phyloP scores from a whole-genome alignment of 2,797 vertebrate species.

The Anableps anableps region DNA sequence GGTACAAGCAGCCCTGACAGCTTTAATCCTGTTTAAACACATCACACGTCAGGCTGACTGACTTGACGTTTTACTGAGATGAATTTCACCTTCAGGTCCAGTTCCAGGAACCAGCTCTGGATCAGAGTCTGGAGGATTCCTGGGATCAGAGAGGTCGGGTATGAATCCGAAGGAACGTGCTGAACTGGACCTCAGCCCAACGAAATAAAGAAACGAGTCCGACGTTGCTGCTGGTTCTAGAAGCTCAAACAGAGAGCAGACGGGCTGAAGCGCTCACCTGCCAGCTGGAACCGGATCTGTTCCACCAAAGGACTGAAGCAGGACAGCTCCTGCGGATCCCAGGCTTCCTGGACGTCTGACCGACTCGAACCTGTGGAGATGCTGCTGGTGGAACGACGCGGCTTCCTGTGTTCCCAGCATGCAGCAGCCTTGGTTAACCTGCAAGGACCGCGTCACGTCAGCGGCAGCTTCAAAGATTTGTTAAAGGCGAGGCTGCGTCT shows the following conservation, averaged over 20 bases:
- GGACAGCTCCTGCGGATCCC: too few species aligned
- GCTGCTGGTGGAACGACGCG: not conserved
- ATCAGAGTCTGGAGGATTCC: not conserved
- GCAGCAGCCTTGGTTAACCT: not conserved
- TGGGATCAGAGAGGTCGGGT: not conserved
- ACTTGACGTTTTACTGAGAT: not conserved
- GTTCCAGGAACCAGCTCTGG: not conserved
- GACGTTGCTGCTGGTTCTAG: too few species aligned
- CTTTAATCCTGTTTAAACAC: constrained; percentile 43
- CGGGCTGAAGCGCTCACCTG: too few species aligned
- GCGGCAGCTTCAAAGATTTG: too few species aligned
- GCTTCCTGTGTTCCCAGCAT: not conserved
- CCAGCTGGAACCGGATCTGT: too few species aligned
- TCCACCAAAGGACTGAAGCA: too few species aligned
- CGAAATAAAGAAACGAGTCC: not conserved
- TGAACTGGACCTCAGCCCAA: not conserved
- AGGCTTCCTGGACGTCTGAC: too few species aligned
- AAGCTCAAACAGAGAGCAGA: too few species aligned
- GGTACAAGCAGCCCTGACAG: constrained; percentile 45
- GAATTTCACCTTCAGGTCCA: constrained; percentile 6
- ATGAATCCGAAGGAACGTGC: not conserved
- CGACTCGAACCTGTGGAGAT: too few species aligned
- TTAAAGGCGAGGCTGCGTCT: too few species aligned
- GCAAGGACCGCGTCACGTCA: not conserved
- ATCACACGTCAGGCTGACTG: constrained; percentile 9